Evolutionary conservation across 2,888 invertebrate species (phyloP).

Genomic region (Scaptomyza parva): DNA sequence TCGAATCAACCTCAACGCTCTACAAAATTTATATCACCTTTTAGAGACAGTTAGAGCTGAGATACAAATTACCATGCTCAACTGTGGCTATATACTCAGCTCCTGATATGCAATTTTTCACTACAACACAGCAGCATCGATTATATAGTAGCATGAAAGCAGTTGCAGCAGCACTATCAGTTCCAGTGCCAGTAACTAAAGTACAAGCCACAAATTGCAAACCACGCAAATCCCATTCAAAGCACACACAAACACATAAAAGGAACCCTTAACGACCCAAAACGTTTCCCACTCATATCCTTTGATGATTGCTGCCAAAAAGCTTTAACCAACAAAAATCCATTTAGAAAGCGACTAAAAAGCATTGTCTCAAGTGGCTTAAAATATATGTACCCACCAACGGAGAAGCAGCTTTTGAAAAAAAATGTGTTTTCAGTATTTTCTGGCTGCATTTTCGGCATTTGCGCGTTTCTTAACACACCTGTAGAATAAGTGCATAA

Average conservation of each 20-base stretch:
- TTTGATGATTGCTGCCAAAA: conserved; percentile 35
- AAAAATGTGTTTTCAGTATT: conserved; percentile 32
- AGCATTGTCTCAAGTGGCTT: conserved; percentile 45
- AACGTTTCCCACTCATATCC: neutral
- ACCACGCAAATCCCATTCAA: conserved; percentile 52
- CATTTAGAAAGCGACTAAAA: conserved; percentile 54
- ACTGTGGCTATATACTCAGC: conserved; percentile 20
- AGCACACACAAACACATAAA: conserved; percentile 21
- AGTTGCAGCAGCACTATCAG: neutral
- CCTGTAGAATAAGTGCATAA: conserved; percentile 36
- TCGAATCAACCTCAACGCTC: neutral
- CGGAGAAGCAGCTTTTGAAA: conserved; percentile 13
- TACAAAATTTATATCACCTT: conserved; percentile 24
- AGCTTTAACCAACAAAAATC: conserved; percentile 47
- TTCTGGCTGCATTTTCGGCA: conserved; percentile 41
- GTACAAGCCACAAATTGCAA: conserved; percentile 58
- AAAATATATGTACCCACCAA: conserved; percentile 1
- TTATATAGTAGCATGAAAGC: conserved; percentile 32
- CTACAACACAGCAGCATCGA: conserved; percentile 49
- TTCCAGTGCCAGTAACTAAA: conserved; percentile 2
- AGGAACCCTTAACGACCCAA: conserved; percentile 9
- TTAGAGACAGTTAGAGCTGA: conserved; percentile 5
- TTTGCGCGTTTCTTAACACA: conserved; percentile 40
- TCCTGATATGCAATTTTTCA: conserved; percentile 16
- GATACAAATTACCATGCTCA: conserved; percentile 28